Conservation (phyloP, 2,888 invertebrate genomes). For the Eupithecia centaureata region DNA sequence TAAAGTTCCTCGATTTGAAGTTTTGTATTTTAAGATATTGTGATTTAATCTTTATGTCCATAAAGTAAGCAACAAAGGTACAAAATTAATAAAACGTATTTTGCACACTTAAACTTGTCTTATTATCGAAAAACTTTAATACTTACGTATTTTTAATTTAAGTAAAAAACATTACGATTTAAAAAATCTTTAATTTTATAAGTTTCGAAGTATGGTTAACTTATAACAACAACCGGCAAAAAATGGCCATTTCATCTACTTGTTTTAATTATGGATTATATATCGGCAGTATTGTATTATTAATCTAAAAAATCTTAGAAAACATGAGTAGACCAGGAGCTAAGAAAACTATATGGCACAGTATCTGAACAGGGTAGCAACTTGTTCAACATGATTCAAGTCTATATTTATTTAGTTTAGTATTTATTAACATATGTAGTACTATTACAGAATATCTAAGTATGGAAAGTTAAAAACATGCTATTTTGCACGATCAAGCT, state of each 20-base stretch:
- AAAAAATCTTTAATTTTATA: background rate
- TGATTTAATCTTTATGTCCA: conserved; percentile 65
- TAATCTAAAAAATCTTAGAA: background rate
- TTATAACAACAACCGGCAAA: background rate
- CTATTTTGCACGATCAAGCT: background rate
- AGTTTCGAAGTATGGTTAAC: background rate
- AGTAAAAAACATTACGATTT: background rate
- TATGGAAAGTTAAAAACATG: conserved; percentile 1
- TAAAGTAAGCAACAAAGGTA: conserved; percentile 61
- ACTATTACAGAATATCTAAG: conserved; percentile 2
- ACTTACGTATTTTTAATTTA: background rate
- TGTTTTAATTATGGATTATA: background rate
- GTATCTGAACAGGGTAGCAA: too few species aligned
- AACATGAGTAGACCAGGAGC: too few species aligned
- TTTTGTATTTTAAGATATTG: conserved; percentile 64
- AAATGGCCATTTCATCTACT: background rate
- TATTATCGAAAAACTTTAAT: conserved; percentile 9
- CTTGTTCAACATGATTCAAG: too few species aligned
- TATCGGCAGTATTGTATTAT: background rate
- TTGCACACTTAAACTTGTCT: conserved; percentile 54
- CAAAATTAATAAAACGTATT: conserved; percentile 63
- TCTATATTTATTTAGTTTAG: too few species aligned
- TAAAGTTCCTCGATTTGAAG: conserved; percentile 62
- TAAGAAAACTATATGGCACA: too few species aligned
- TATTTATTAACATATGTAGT: too few species aligned